Percentiles rank a stretch among this genome's conserved stretches.
Evolutionary conservation across 2,113 vertebrate genomes (phyloP).

Genomic region (Genyomyrus donnyi): DNA sequence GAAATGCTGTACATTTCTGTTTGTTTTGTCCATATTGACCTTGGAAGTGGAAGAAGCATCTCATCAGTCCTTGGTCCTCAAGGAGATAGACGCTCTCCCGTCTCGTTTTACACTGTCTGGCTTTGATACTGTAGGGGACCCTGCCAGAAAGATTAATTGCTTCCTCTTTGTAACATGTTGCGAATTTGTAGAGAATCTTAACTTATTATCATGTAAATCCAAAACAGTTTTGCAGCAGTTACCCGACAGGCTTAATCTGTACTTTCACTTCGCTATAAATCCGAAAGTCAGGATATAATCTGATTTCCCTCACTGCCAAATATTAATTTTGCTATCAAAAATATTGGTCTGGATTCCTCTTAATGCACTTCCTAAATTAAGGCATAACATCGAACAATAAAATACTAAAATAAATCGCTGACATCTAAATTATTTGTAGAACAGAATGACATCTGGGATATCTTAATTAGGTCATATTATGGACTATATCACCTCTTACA

Average conservation of each 20-base stretch:
- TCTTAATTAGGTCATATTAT: background rate
- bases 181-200: background rate
- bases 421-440: background rate
- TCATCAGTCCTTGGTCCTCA: background rate
- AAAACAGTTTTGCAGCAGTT: no score
- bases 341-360: background rate
- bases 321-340: conserved; percentile 1
- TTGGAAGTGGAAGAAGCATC: background rate
- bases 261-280: background rate
- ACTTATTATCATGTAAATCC: background rate
- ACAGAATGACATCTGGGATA: background rate
- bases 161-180: background rate
- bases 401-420: background rate
- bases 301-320: background rate
- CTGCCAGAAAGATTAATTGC: conserved; percentile 3
- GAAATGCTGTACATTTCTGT: background rate
- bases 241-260: background rate
- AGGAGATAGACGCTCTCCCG: background rate
- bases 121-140: background rate
- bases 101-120: background rate
- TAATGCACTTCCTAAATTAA: background rate
- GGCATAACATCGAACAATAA: background rate
- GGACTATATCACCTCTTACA: background rate
- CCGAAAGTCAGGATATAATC: background rate
- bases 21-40: conserved; percentile 2